Evolutionary conservation across 2,113 vertebrate genomes (phyloP).

Genomic region (Todiramphus chloris): DNA sequence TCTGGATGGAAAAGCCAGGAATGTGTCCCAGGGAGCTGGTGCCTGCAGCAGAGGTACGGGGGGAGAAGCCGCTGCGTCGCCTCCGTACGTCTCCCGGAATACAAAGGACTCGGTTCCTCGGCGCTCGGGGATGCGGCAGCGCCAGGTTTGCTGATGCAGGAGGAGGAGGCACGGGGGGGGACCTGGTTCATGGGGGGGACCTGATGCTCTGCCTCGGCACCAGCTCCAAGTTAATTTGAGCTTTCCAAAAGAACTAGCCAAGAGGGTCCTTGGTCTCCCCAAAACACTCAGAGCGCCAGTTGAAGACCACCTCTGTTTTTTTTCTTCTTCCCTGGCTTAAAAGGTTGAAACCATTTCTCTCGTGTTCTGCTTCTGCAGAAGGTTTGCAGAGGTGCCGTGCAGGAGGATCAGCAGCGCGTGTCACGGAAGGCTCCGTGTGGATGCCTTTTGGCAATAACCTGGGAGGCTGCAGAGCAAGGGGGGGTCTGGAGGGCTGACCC

Average conservation of each 20-base stretch:
- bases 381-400: rapidly evolving
- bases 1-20: neutral
- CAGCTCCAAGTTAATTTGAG: neutral
- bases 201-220: neutral
- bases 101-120: neutral
- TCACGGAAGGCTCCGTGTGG: neutral
- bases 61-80: neutral
- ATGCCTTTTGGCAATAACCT: neutral
- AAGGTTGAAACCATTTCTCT: neutral
- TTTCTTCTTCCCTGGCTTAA: neutral
- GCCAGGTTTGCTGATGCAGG: neutral
- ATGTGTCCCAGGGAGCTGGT: neutral
- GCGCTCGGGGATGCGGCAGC: neutral
- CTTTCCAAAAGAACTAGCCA: neutral
- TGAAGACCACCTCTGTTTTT: neutral
- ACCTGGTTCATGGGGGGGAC: neutral
- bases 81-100: neutral
- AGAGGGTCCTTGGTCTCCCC: neutral
- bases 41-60: rapidly evolving
- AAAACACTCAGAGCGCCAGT: neutral
- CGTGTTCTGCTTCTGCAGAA: neutral
- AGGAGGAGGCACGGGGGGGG: neutral
- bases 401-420: rapidly evolving
- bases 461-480: rapidly evolving
- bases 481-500: neutral